Conservation (phyloP, 2,888 invertebrate species). For the Spatulosminthurus flaviceps region DNA sequence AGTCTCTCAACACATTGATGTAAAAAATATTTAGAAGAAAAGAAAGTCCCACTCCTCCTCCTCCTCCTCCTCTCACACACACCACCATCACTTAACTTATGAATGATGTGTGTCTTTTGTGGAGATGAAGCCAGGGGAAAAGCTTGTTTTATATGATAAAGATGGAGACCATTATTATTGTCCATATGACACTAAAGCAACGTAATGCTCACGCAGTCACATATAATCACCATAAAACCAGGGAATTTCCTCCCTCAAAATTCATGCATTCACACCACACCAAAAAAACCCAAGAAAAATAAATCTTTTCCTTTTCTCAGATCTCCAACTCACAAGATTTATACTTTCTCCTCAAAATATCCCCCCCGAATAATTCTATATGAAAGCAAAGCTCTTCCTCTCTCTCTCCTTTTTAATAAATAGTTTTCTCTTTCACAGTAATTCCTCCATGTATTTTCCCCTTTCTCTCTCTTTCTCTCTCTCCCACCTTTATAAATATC, state of each 20-base stretch:
- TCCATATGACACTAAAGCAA: conserved; percentile 25
- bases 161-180: conserved; percentile 15
- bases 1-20: too few species aligned
- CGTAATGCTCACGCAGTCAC: conserved; percentile 27
- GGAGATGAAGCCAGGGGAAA: conserved; percentile 39
- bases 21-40: too few species aligned
- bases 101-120: conserved; percentile 51
- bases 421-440: conserved; percentile 25
- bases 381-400: not conserved
- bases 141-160: not conserved
- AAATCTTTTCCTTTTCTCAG: not conserved
- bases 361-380: too few species aligned
- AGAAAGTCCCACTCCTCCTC: too few species aligned
- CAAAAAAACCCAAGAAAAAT: not conserved
- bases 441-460: not conserved
- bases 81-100: conserved; percentile 47
- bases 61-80: conserved; percentile 10
- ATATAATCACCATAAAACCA: conserved; percentile 41
- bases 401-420: not conserved
- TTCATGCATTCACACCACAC: conserved; percentile 22
- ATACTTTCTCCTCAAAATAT: not conserved
- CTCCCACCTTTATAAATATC: not conserved
- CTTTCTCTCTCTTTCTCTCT: not conserved
- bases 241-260: conserved; percentile 28
- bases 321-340: not conserved